A percentile compares a stretch with the other conserved stretches of the same genome.
These are phyloP conservation scores for Echinops telfairi DNA, from an alignment of 2,113 vertebrate genomes.

Conservation along the genomic window DNA sequence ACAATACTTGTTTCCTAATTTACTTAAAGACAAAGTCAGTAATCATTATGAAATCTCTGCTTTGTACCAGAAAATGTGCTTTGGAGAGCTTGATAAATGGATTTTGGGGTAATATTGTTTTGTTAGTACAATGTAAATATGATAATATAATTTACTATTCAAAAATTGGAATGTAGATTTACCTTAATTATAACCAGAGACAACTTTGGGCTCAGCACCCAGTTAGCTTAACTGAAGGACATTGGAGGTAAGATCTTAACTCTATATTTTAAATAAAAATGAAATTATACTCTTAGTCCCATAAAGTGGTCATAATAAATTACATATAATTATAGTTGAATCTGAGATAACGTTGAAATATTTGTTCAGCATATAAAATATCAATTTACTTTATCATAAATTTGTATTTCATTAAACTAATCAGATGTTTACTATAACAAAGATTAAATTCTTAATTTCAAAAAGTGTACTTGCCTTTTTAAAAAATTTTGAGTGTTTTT, in stretches of 20 bases:
- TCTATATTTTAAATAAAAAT: constrained; percentile 43
- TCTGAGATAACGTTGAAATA: too few relatives aligned
- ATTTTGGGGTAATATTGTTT: background rate
- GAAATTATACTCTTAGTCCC: background rate
- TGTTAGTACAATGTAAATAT: background rate
- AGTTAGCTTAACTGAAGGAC: constrained; percentile 12
- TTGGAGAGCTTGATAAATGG: background rate
- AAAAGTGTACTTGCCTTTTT: constrained; percentile 25
- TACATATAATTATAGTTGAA: background rate
- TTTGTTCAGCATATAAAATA: background rate
- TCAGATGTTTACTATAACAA: background rate
- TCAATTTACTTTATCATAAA: background rate
- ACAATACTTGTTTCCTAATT: background rate
- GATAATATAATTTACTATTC: background rate
- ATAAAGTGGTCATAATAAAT: constrained; percentile 39
- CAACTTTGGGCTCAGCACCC: background rate
- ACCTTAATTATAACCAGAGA: constrained; percentile 34
- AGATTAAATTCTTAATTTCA: constrained; percentile 44
- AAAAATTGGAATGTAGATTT: background rate
- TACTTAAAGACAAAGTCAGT: background rate
- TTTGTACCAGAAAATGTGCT: constrained; percentile 1
- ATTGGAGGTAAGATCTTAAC: constrained; percentile 2
- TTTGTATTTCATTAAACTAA: constrained; percentile 27
- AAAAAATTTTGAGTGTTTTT: background rate
- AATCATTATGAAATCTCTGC: background rate